Percentiles rank a stretch among this genome's conserved stretches.
phyloP scores from a whole-genome alignment of 2,888 invertebrate genomes.

The Herminia tarsipennalis region DNA sequence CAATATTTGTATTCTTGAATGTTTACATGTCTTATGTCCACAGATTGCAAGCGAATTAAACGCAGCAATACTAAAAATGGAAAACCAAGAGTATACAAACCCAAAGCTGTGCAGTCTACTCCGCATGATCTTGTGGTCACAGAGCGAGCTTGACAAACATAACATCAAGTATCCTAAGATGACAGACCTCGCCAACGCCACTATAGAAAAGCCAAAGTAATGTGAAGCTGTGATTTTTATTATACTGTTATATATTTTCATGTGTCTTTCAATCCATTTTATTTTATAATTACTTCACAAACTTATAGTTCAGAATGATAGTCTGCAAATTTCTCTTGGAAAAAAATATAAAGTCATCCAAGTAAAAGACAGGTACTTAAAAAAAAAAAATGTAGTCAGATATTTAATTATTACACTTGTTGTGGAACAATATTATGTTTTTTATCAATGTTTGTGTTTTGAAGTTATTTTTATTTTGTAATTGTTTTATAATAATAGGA shows the following conservation, averaged over 20 bases:
- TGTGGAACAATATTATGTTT: no score
- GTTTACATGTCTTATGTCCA: neutral
- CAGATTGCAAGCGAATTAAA: conserved; percentile 98
- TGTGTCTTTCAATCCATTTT: conserved; percentile 41
- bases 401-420: no score
- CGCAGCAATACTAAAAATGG: conserved; percentile 97
- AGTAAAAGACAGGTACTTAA: no score
- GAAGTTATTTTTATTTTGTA: no score
- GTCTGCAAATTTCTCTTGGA: no score
- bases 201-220: conserved; percentile 91
- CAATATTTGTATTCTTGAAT: no score
- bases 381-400: no score
- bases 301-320: no score
- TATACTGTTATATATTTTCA: conserved; percentile 1
- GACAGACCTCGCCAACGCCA: conserved; percentile 95
- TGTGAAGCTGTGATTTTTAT: conserved; percentile 11
- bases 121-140: conserved; percentile 97
- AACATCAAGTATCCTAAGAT: conserved; percentile 98
- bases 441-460: no score
- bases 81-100: conserved; percentile 95
- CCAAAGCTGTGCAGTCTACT: conserved; percentile 96
- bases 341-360: no score
- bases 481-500: no score
- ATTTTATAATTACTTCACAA: no score
- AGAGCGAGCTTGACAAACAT: conserved; percentile 97